Conservation (phyloP, 2,888 invertebrate species). For the Lepeophtheirus nordmannii region DNA sequence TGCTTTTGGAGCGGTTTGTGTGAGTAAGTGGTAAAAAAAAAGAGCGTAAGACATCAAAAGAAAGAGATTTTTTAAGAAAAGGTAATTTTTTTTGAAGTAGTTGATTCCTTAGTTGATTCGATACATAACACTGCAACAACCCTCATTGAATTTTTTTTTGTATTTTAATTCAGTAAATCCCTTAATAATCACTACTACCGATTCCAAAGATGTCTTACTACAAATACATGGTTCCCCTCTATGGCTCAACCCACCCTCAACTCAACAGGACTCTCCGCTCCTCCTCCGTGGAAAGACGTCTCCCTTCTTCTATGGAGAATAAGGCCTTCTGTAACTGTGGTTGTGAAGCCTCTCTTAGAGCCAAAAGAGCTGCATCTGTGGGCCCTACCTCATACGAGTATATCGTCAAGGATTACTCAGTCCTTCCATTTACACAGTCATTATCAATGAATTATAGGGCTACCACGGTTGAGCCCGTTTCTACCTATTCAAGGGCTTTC, state of each 20-base stretch:
- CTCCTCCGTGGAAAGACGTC: conserved; percentile 17
- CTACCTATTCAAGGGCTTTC: conserved; percentile 11
- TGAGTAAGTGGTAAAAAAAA: neutral
- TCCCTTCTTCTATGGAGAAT: neutral
- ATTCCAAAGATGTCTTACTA: conserved; percentile 15
- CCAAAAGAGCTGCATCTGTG: conserved; percentile 10
- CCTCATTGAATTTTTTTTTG: neutral
- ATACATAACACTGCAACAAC: neutral
- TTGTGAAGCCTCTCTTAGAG: neutral
- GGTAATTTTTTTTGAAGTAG: neutral
- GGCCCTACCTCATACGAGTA: neutral
- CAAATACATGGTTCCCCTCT: conserved; percentile 4
- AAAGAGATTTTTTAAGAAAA: neutral
- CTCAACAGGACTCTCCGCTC: conserved; percentile 18
- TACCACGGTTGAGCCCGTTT: conserved; percentile 10
- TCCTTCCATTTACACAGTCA: neutral
- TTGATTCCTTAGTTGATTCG: neutral
- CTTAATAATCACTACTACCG: neutral
- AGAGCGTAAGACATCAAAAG: neutral
- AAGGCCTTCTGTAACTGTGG: neutral
- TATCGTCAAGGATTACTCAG: neutral
- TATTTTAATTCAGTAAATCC: neutral
- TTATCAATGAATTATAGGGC: neutral
- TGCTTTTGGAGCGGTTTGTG: neutral
- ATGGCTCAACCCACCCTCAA: conserved; percentile 11